Conservation (phyloP, 2,113 vertebrate species). For the Lanius ludovicianus region DNA sequence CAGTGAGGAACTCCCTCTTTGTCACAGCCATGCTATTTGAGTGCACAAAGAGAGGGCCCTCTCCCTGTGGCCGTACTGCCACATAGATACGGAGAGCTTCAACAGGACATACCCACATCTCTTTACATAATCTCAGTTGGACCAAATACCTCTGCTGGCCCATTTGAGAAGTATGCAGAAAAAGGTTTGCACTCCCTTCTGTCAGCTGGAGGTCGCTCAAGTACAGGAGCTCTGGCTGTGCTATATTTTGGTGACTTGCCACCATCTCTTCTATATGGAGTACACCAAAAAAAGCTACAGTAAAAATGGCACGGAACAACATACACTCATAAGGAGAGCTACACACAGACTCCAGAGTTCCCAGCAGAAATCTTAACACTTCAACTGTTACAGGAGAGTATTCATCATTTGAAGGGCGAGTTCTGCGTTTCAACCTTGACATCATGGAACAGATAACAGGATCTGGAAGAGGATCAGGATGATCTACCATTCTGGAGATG, state of each 20-base stretch:
- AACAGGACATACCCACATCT: constrained; percentile 10
- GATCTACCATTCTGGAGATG: neutral
- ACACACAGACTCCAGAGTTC: constrained; percentile 33
- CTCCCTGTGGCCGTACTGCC: neutral
- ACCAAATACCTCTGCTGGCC: neutral
- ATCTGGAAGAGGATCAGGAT: constrained; percentile 32
- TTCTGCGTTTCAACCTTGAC: neutral
- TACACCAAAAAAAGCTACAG: neutral
- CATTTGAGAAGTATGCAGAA: neutral
- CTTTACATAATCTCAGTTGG: neutral
- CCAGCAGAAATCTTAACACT: constrained; percentile 10
- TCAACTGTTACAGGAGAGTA: constrained; percentile 3
- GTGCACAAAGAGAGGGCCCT: constrained; percentile 40
- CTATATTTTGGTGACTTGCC: neutral
- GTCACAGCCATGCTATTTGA: neutral
- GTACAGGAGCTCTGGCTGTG: neutral
- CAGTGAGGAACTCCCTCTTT: neutral
- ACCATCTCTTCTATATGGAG: constrained; percentile 16
- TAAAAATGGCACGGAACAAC: constrained; percentile 34
- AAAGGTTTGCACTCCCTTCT: neutral
- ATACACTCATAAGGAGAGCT: neutral
- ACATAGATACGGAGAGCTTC: neutral
- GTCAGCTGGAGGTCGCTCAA: constrained; percentile 3
- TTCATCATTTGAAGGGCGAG: neutral
- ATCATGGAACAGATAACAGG: neutral